Percentiles rank a stretch among this genome's conserved stretches.
These are phyloP conservation scores for Scophthalmus maximus DNA, from an alignment of 2,113 vertebrate genomes.

Conservation along the genomic window DNA sequence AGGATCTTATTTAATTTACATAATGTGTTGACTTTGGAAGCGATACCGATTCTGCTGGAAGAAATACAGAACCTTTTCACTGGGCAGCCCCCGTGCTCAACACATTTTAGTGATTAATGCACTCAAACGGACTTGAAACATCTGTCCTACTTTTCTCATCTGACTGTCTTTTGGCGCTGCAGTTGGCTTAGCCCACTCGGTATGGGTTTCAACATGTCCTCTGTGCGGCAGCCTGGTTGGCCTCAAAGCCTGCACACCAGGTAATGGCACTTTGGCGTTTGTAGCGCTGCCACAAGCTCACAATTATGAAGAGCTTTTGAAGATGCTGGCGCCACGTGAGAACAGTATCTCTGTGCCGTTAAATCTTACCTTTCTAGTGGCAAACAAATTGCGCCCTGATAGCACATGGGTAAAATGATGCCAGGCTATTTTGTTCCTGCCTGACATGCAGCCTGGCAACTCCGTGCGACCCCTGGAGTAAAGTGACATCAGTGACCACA, in stretches of 20 bases:
- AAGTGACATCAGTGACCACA: constrained; percentile 70
- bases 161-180: constrained; percentile 44
- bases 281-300: constrained; percentile 35
- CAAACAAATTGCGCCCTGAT: constrained; percentile 32
- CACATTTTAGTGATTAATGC: constrained; percentile 79
- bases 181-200: background rate
- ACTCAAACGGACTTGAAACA: constrained; percentile 67
- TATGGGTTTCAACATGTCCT: constrained; percentile 28
- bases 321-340: constrained; percentile 43
- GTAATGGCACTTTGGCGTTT: constrained; percentile 49
- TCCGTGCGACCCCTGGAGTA: constrained; percentile 47
- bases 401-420: constrained; percentile 45
- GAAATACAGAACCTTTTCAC: constrained; percentile 51
- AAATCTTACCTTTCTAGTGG: constrained; percentile 43
- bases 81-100: constrained; percentile 67
- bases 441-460: constrained; percentile 52
- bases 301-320: constrained; percentile 35
- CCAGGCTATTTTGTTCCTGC: constrained; percentile 48
- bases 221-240: background rate
- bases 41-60: constrained; percentile 60
- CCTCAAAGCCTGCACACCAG: constrained; percentile 50
- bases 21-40: constrained; percentile 82
- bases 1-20: constrained; percentile 76
- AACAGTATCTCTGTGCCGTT: constrained; percentile 45
- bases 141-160: constrained; percentile 68